These are phyloP conservation scores for Styela clava DNA, from an alignment of 23 tunicate genomes.

Conservation along the genomic window DNA sequence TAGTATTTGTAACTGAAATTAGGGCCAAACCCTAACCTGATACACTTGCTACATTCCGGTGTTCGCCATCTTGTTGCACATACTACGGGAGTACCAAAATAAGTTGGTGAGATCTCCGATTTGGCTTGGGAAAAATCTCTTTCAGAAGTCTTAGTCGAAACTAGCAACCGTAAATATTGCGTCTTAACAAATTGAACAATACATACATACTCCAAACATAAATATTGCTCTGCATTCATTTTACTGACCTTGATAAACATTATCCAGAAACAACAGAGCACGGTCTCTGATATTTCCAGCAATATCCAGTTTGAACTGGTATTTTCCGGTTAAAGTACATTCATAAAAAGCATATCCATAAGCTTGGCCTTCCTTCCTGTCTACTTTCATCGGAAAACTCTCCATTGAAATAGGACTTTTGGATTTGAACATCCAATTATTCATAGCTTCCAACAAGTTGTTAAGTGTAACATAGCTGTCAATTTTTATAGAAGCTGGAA, in stretches of 20 bases:
- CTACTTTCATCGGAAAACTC: slow-evolving; percentile 1
- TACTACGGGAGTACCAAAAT: too few relatives aligned
- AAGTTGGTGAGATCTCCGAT: too few relatives aligned
- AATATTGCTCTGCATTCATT: too few relatives aligned
- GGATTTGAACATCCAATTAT: slow-evolving; percentile 16
- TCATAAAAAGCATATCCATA: slow-evolving; percentile 24
- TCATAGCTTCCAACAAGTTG: slow-evolving; percentile 17
- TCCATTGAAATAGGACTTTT: slow-evolving; percentile 18
- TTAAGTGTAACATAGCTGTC: neutral
- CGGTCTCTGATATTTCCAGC: slow-evolving; percentile 24
- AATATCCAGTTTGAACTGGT: slow-evolving; percentile 1
- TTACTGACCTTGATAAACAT: slow-evolving; percentile 5
- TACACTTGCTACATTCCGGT: too few relatives aligned
- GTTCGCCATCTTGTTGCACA: too few relatives aligned
- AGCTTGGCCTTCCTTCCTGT: slow-evolving; percentile 1
- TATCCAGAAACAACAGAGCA: slow-evolving; percentile 32
- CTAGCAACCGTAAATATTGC: too few relatives aligned
- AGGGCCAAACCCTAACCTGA: too few relatives aligned
- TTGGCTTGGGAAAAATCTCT: too few relatives aligned
- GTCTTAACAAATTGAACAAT: too few relatives aligned
- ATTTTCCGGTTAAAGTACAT: neutral
- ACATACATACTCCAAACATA: too few relatives aligned
- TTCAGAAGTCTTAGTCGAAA: too few relatives aligned
- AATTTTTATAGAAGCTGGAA: neutral
- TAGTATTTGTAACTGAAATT: too few relatives aligned